phyloP scores from a whole-genome alignment of 2,797 vertebrate genomes.

The Rhynchotus rufescens region DNA sequence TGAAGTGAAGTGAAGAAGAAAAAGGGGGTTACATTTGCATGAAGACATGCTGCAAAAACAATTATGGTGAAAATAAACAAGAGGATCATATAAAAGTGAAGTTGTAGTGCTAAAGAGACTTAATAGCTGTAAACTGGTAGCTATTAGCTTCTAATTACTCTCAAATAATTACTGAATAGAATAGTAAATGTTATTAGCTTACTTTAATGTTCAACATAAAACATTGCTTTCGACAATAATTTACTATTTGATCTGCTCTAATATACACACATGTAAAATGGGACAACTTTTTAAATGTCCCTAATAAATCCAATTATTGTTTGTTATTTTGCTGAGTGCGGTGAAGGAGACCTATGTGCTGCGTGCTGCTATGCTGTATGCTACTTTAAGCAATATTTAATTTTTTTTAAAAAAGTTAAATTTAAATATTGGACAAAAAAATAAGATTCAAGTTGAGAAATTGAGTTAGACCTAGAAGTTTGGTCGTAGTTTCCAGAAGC shows the following conservation, averaged over 20 bases:
- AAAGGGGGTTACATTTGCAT: not conserved
- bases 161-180: slow-evolving; percentile 72
- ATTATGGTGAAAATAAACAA: slow-evolving; percentile 39
- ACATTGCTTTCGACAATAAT: slow-evolving; percentile 58
- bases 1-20: not conserved
- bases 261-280: not conserved
- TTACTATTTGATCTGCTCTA: slow-evolving; percentile 36
- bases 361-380: not conserved
- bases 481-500: not conserved
- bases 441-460: not conserved
- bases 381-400: not conserved
- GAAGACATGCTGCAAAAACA: not conserved
- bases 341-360: not conserved
- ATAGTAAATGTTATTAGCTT: slow-evolving; percentile 58
- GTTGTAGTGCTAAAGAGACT: slow-evolving; percentile 39
- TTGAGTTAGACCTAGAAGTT: not conserved
- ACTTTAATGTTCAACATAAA: slow-evolving; percentile 68
- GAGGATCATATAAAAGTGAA: slow-evolving; percentile 53
- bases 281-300: not conserved
- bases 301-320: slow-evolving; percentile 2
- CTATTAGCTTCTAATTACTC: slow-evolving; percentile 68
- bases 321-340: not conserved
- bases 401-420: not conserved
- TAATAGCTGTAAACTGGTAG: slow-evolving; percentile 54
- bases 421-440: not conserved